A percentile compares a stretch with the other conserved stretches of the same genome.
Evolutionary conservation across 1,140 invertebrate genomes (phyloP).

Genomic region (Microvelia longipes): DNA sequence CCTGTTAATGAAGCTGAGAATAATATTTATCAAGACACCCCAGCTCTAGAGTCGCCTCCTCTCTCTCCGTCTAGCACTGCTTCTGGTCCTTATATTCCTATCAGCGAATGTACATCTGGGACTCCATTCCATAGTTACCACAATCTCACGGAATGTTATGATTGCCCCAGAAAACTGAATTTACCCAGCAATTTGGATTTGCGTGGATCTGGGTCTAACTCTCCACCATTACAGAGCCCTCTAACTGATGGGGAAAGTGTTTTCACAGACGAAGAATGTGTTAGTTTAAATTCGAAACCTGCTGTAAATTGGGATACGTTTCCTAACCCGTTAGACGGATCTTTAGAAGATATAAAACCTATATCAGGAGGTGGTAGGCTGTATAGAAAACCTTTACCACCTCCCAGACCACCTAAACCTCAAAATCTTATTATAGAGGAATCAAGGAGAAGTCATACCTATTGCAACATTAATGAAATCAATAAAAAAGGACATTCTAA

Average conservation of each 20-base stretch:
- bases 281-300: conserved; percentile 18
- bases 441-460: conserved; percentile 24
- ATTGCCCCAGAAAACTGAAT: conserved; percentile 33
- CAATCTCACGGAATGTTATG: conserved; percentile 32
- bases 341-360: conserved; percentile 32
- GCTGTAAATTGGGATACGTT: conserved; percentile 40
- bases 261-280: conserved; percentile 41
- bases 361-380: conserved; percentile 34
- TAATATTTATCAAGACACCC: conserved; percentile 9
- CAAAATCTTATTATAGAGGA: conserved; percentile 35
- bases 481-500: conserved; percentile 10
- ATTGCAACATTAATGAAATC: conserved; percentile 22
- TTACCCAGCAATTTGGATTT: conserved; percentile 21
- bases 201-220: conserved; percentile 17
- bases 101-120: conserved; percentile 81
- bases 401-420: conserved; percentile 62
- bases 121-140: conserved; percentile 32
- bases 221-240: conserved; percentile 36
- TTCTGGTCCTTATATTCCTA: conserved; percentile 60
- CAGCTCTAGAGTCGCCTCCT: conserved; percentile 38
- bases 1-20: conserved; percentile 10
- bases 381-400: conserved; percentile 33
- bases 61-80: conserved; percentile 39
- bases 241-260: conserved; percentile 38
- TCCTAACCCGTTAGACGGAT: conserved; percentile 37